Base-by-base conservation (phyloP, 1,140 invertebrate genomes). In the Elymnias hypermnestra region DNA sequence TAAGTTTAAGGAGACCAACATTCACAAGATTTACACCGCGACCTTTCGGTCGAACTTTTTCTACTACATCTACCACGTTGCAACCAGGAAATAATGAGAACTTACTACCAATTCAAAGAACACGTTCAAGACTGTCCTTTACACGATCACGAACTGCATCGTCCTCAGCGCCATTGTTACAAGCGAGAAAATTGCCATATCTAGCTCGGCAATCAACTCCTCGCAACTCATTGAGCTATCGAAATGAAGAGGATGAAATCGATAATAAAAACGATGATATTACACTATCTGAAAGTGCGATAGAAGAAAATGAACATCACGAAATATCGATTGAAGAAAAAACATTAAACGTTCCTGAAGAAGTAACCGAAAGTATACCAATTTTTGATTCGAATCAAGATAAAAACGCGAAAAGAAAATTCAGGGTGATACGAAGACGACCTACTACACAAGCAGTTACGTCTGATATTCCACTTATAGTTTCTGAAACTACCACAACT, bases 251-350 rank as follows among this genome's bases (percentile, higher is more conserved):
- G 13, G 73, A 78, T 31, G 76, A 83, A 48, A 29, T 66, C 12
- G 82, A 87, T 44, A 83, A 83, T 41, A 87, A 87, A 69, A 76
- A 68, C 18, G 89, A 89, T 63, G 87, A 88, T 49, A 88, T 89
- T 48, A 74, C 84, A 47, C 37, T 39, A 4, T 39, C 37, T 14
- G 88, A 89, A 71, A 88, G 78, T 54, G 87, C 87, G 35, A 87
- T 89, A 53, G 76, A 83, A 58, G 88, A 89, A 78, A 88, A 87
- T 53, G 81, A 86, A 68, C 76, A 85, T 17, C 66, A 79, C 8
- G 68, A 76, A 29, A 58, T 17, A 4, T 40, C n/a, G 3, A 28
- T 53, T 31, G 44, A 36, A 4, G 17, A 5, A 13, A n/a, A n/a
- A 36, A 12, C 50, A 67, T 69, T 70, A 33, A 71, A 71, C 29